Base-by-base conservation (phyloP, 1,140 invertebrate genomes). In the Lutraria rhynchaena region DNA sequence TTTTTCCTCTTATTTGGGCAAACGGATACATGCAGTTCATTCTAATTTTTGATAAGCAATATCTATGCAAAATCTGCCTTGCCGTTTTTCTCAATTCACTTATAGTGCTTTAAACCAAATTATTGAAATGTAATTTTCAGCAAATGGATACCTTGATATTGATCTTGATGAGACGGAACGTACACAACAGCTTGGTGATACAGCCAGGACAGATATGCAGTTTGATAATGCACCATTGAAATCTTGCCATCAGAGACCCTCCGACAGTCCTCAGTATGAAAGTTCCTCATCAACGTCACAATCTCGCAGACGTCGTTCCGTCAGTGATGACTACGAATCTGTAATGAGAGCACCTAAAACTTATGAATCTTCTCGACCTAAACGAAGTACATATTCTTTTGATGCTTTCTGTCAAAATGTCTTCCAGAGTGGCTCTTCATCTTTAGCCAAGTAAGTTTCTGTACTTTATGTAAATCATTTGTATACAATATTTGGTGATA, bases 261-360 rank as follows among this genome's bases (percentile, higher is more conserved):
- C 76, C n/a, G 76, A 80, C 41, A 74, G 71, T 37, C 71, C 71
- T 29, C 71, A 74, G 55, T 74, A 41, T 46, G 71, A 61, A n/a
- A 2, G 51, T 15, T 41, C 19, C 11, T 27, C 63, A 31, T 37
- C 55, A 19, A 53, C 29, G 7, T 2, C 15, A 35, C 53, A 41
- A 7, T 46, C 53, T 29, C 4, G 71, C 58, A 51, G 71, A 3
- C 29, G 65, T 29, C 37, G 71, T 27, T 67, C 63, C 1, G 13
- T 67, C 27, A 37, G 57, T 74, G 69, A 55, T 37, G n/a, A 35
- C 13, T 24, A 55, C 15, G n/a, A 71, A 7, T n/a, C n/a, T 31
- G 0, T 19, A 5, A 51, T 15, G 1, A n/a, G 7, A 35, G 24
- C 19, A 17, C 7, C 29, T 3, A 1, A 13, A 2, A 19, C 55